Conservation (phyloP, 2,888 invertebrate genomes). For the Lasioglossum zephyrum region DNA sequence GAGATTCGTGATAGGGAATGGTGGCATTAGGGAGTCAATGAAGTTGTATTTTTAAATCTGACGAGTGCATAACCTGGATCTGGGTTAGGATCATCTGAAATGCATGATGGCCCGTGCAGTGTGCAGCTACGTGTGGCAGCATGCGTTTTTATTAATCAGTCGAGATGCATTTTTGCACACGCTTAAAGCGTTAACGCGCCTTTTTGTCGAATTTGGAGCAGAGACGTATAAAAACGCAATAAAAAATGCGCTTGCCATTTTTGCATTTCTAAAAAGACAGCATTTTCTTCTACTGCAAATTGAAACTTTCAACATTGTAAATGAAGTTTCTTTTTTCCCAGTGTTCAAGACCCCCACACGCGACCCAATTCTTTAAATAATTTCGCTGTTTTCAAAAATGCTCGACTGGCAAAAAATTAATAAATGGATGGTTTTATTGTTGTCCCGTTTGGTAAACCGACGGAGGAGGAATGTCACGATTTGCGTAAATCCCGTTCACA, state of each 20-base stretch:
- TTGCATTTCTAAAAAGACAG: too few relatives aligned
- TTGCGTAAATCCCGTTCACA: not conserved
- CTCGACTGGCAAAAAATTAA: not conserved
- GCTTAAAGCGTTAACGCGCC: not conserved
- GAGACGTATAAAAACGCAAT: not conserved
- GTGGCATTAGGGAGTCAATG: slow-evolving; percentile 1
- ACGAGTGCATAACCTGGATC: not conserved
- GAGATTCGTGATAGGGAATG: not conserved
- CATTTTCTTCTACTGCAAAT: too few relatives aligned
- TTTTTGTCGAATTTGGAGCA: not conserved
- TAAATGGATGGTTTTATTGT: not conserved
- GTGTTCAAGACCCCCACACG: too few relatives aligned
- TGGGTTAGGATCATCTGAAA: not conserved
- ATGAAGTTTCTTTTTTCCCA: too few relatives aligned
- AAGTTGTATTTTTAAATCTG: not conserved
- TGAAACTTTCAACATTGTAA: too few relatives aligned
- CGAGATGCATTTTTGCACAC: not conserved
- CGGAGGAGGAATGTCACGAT: not conserved
- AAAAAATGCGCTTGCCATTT: not conserved
- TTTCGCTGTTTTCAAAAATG: not conserved
- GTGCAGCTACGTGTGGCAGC: not conserved
- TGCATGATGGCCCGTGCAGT: not conserved
- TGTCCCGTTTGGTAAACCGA: not conserved
- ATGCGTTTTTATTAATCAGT: too few relatives aligned
- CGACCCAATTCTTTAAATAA: too few relatives aligned